Evolutionary conservation across 1,140 invertebrate species (phyloP).

Genomic region (Pseudomyrmex sp.): DNA sequence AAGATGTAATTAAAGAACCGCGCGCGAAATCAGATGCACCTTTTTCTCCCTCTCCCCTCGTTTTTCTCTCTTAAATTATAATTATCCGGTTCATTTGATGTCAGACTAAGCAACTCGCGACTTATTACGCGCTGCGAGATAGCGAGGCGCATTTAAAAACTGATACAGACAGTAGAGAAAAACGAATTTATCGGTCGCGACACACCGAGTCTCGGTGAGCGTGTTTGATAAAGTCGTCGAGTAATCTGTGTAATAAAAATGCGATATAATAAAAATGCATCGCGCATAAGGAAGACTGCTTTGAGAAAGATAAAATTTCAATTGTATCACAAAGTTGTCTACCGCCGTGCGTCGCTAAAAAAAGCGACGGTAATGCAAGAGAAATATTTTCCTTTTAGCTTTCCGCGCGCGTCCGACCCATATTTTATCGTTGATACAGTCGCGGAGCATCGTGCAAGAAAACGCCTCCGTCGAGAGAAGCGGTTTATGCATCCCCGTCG

Average conservation of each 20-base stretch:
- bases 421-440: slow-evolving; percentile 38
- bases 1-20: slow-evolving; percentile 13
- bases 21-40: neutral
- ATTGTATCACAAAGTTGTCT: slow-evolving; percentile 17
- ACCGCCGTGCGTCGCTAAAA: neutral
- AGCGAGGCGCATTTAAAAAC: neutral
- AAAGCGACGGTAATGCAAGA: slow-evolving; percentile 18
- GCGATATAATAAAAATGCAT: neutral
- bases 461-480: neutral
- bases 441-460: neutral
- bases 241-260: neutral
- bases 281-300: no score
- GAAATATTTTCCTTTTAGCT: slow-evolving; percentile 45
- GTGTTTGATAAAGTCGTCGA: no score
- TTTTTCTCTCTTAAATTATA: slow-evolving; percentile 17
- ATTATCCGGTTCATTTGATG: neutral
- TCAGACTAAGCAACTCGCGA: neutral
- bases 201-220: neutral
- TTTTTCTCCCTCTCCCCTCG: fast-evolving
- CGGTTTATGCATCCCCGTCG: slow-evolving; percentile 39
- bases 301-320: slow-evolving; percentile 19
- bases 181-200: slow-evolving; percentile 1
- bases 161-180: neutral
- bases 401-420: slow-evolving; percentile 22
- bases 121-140: neutral